Percentiles rank a stretch among this genome's conserved stretches.
Evolutionary conservation across 2,113 vertebrate genomes (phyloP).

Genomic region (Argyrosomus japonicus): DNA sequence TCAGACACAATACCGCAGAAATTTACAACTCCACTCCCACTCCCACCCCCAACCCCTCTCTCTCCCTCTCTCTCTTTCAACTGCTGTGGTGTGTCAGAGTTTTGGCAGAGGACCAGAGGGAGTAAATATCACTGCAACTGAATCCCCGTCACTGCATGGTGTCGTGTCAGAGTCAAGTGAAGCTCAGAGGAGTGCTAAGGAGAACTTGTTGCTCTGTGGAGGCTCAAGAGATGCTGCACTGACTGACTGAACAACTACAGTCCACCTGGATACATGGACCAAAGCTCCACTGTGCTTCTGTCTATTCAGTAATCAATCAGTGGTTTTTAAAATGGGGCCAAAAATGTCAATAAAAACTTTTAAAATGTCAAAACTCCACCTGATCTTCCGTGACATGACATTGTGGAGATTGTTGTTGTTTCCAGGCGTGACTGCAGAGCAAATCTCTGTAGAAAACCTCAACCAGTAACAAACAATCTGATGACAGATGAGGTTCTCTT

Average conservation of each 20-base stretch:
- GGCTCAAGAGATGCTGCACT: not conserved
- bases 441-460: not conserved
- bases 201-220: conserved; percentile 54
- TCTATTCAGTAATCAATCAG: not conserved
- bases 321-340: not conserved
- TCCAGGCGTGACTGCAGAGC: not conserved
- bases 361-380: not conserved
- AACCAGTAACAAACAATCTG: too few relatives aligned
- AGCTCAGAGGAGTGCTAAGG: not conserved
- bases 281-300: not conserved
- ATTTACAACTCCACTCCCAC: conserved; percentile 5
- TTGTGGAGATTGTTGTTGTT: not conserved
- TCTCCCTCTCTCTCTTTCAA: not conserved
- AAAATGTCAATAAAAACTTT: not conserved
- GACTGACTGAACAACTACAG: not conserved
- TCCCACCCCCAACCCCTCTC: not conserved
- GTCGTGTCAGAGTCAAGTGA: conserved; percentile 28
- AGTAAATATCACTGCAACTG: conserved; percentile 23
- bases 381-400: not conserved
- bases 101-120: conserved; percentile 5
- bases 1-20: conserved; percentile 26
- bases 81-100: not conserved
- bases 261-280: not conserved
- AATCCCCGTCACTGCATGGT: conserved; percentile 7
- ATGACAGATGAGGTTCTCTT: not conserved